Base-by-base conservation (phyloP, 2,888 invertebrate species). In the Mamestra brassicae region DNA sequence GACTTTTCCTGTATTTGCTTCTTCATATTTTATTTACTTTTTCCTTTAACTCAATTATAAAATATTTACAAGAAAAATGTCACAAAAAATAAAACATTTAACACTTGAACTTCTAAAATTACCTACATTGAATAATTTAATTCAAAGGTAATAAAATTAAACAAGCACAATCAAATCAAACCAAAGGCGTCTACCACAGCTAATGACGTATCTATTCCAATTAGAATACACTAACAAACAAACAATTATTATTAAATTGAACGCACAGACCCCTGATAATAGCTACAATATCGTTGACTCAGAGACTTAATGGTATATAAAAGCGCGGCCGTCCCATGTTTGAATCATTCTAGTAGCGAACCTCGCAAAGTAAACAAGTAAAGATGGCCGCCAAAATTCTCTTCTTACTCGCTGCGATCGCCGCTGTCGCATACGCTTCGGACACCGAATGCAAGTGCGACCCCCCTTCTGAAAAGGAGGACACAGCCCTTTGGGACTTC, bases 331-430 rank as follows among this genome's bases (percentile, higher is more conserved):
- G 26, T 38, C 13, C 6, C 10, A 26, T 34, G 10, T 11, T 70
- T 45, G 47, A 73, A 47, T 81, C 89, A 90, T 83, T 90, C 85
- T 65, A 81, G 57, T 45, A 67, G 42, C 52, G 45, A 70, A 38
- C 61, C 45, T 73, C 80, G 55, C 61, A 8, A 52, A 55, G 61
- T 45, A 80, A 62, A 76, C 55, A 63, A 54, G 80, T 50, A n/a
- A 88, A 88, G 79, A 90, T 90, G 90, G 81, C 85, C 58, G 67
- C 42, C 58, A 88, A 89, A 81, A 13, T 83, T 5, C n/a, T 88
- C n/a, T 3, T 88, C 0, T 1, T 89, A 0, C 42, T 87, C 71
- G 67, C 84, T 8, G 34, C 77, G 3, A 17, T 83, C 7, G 77
- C 74, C 7, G 64, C 78, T 10, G 68, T 80, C 0, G 73, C 78